Percentiles rank a stretch among this genome's conserved stretches.
Evolutionary conservation across 2,888 invertebrate genomes (phyloP).

Genomic region (Geophilus truncorum): DNA sequence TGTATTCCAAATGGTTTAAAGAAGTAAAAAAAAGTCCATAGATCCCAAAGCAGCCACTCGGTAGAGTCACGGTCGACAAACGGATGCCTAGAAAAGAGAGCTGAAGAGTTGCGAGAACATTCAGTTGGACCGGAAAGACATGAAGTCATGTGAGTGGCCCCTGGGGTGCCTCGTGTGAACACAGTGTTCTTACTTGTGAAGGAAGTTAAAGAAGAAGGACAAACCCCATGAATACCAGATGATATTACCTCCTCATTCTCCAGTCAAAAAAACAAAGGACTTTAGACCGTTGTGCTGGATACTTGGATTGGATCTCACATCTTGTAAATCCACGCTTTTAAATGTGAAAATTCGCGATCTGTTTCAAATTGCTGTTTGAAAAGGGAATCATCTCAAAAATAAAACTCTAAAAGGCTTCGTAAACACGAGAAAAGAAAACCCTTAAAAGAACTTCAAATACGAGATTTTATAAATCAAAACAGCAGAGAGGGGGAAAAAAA

Average conservation of each 20-base stretch:
- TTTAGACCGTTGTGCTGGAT: neutral
- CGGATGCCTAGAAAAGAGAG: conserved; percentile 2
- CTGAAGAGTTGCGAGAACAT: neutral
- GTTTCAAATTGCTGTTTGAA: neutral
- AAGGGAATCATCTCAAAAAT: neutral
- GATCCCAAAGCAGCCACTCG: neutral
- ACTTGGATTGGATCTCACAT: neutral
- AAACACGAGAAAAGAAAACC: neutral
- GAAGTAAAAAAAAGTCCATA: neutral
- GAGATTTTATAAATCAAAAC: neutral
- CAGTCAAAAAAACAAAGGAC: neutral
- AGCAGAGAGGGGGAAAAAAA: neutral
- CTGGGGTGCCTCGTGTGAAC: neutral
- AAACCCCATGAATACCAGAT: neutral
- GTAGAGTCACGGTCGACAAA: conserved; percentile 3
- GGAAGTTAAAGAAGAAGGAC: neutral
- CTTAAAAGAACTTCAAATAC: neutral
- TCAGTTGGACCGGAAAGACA: conserved; percentile 4
- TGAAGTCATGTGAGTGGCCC: conserved; percentile 4
- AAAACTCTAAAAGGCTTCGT: neutral
- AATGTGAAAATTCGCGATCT: neutral
- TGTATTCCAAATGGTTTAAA: neutral
- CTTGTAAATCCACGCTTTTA: no score
- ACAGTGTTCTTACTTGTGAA: neutral
- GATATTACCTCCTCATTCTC: neutral